phyloP scores from a whole-genome alignment of 1,140 invertebrate species.

The Leptinotarsa defecta region DNA sequence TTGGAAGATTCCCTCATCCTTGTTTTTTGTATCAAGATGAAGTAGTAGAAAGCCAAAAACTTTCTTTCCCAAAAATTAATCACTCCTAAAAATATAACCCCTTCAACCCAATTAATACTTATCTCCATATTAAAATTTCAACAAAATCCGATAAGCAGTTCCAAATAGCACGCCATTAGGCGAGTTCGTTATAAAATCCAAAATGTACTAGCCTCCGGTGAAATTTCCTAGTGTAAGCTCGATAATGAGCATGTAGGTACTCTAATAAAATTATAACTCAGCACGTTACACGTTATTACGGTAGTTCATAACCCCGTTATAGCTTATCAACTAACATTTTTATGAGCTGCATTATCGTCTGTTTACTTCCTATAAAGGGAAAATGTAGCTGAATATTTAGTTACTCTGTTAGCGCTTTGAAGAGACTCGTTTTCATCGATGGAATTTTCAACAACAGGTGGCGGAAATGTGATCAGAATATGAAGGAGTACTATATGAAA shows the following conservation, averaged over 20 bases:
- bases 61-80: no score
- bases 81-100: no score
- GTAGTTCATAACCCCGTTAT: background rate
- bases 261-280: background rate
- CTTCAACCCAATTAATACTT: no score
- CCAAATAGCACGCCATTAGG: background rate
- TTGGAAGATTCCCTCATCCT: no score
- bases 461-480: background rate
- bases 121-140: no score
- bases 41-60: no score
- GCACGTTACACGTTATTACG: background rate
- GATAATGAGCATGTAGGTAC: conserved; percentile 5
- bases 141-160: background rate
- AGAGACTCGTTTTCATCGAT: background rate
- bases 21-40: no score
- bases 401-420: background rate
- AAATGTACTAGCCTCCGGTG: background rate
- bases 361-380: background rate
- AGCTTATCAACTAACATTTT: conserved; percentile 1
- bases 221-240: background rate
- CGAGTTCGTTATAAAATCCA: background rate
- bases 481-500: no score
- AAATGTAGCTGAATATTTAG: background rate
- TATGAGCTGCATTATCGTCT: background rate
- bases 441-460: background rate